Conservation (phyloP, 2,113 vertebrate genomes). For the Nibea coibor region DNA sequence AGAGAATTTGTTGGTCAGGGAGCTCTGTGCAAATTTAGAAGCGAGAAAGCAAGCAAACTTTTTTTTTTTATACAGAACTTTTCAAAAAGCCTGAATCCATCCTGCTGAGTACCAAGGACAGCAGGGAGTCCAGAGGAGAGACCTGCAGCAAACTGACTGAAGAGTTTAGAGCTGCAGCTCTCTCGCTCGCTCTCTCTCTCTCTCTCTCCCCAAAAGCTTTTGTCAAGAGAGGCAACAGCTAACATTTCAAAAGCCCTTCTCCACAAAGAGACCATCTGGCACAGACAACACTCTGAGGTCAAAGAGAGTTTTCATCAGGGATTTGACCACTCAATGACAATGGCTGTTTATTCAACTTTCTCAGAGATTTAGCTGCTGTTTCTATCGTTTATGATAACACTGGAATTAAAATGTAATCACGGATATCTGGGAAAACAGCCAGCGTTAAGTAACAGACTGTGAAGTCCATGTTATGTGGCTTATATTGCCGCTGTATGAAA, state of each 20-base stretch:
- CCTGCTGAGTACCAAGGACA: constrained; percentile 26
- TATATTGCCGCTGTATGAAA: background rate
- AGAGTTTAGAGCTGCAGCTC: background rate
- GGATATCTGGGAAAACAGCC: background rate
- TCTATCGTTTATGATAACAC: background rate
- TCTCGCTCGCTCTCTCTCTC: background rate
- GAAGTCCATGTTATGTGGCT: background rate
- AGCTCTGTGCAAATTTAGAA: background rate
- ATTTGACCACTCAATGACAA: no score
- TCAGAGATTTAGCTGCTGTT: background rate
- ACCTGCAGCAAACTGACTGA: constrained; percentile 10
- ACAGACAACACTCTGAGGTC: background rate
- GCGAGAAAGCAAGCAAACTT: background rate
- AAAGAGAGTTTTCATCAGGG: background rate
- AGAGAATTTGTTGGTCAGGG: background rate
- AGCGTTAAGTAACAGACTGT: background rate
- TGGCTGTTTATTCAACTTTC: background rate
- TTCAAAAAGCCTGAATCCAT: constrained; percentile 4
- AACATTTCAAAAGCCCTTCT: background rate
- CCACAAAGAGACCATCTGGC: background rate
- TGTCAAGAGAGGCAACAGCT: background rate
- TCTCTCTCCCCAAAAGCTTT: background rate
- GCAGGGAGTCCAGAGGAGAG: constrained; percentile 11
- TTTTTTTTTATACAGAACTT: background rate
- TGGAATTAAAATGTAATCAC: no score